Evolutionary conservation across 35 echinoderm and acorn worm genomes (phyloP).

Genomic region (Acanthaster planci): DNA sequence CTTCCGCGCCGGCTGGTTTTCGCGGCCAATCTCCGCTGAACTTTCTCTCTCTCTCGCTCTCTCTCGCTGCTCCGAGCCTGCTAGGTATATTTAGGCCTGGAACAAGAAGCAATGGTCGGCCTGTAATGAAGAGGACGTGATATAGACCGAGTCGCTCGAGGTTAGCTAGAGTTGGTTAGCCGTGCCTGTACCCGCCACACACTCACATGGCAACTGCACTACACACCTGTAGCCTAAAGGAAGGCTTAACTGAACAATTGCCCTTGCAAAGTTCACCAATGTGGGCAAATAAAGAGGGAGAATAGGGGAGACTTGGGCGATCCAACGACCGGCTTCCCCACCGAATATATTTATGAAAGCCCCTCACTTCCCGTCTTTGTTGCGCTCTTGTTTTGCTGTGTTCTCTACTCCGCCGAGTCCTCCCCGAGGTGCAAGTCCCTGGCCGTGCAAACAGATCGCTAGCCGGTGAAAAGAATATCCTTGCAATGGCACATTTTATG

Average conservation of each 20-base stretch:
- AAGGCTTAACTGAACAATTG: conserved; percentile 32
- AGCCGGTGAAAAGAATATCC: not conserved
- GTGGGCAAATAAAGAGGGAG: conserved; percentile 31
- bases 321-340: conserved; percentile 7
- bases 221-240: conserved; percentile 23
- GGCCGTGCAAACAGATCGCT: not conserved
- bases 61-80: conserved; percentile 15
- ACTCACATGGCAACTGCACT: conserved; percentile 5
- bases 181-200: not conserved
- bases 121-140: not conserved
- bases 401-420: not conserved
- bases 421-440: not conserved
- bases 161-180: not conserved
- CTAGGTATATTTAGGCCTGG: conserved; percentile 25
- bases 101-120: not conserved
- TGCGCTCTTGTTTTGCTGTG: not conserved
- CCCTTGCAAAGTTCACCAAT: not conserved
- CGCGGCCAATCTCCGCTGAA: conserved; percentile 14
- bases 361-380: conserved; percentile 17
- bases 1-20: conserved; percentile 23
- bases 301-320: conserved; percentile 10
- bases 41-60: conserved; percentile 25
- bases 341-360: conserved; percentile 2
- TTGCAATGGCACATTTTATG: conserved; percentile 4
- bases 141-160: conserved; percentile 25